Base-by-base conservation (phyloP, 92 coral and sea anemone species). In the Palythoa heliodiscus region DNA sequence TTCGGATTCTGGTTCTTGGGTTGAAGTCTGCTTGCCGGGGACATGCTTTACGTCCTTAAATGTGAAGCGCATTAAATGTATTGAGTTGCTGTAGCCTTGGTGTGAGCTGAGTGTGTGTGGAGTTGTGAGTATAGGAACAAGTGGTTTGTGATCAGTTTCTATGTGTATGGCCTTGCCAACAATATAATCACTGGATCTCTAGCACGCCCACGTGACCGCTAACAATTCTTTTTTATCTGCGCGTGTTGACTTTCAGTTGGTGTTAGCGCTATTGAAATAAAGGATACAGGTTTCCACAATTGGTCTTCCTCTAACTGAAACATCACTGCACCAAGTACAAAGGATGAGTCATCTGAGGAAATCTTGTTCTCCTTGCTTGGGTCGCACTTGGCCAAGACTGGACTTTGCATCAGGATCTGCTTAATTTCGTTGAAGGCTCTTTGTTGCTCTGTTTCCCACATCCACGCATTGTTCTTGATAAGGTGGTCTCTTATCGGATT, bases 401-500 rank as follows among this genome's bases (percentile, higher is more conserved):
- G 35, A 1, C 35, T 29, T 29, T 29, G 35, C 35, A 29, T 29
- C 35, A 29, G 35, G 35, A 0, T 29, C 35, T 29, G 35, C 35
- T 29, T 29, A 29, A 29, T 29, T 29, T 29, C 35, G 35, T 29
- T 1, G 10, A 8, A 17, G 6, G 10, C 20, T 60, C 19, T 19
- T 13, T 60, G 17, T 60, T 60, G 6, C 15, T 83, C 71, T 20
- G 88, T 63, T 87, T 78, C 24, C 76, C 84, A 53, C 35, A 29
- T 29, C 35, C 35, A 29, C 35, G 35, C 35, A 29, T 29, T 29
- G 35, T 29, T 29, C 35, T 29, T 29, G 35, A 29, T 29, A 29
- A 29, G 35, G 35, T 0, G 35, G 35, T 29, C 35, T 29, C 35
- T 29, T 29, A 29, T 29, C 35, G 35, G 35, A 0, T 29, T 29